Evolutionary conservation across 2,113 vertebrate genomes (phyloP).

Genomic region (Clupea harengus): DNA sequence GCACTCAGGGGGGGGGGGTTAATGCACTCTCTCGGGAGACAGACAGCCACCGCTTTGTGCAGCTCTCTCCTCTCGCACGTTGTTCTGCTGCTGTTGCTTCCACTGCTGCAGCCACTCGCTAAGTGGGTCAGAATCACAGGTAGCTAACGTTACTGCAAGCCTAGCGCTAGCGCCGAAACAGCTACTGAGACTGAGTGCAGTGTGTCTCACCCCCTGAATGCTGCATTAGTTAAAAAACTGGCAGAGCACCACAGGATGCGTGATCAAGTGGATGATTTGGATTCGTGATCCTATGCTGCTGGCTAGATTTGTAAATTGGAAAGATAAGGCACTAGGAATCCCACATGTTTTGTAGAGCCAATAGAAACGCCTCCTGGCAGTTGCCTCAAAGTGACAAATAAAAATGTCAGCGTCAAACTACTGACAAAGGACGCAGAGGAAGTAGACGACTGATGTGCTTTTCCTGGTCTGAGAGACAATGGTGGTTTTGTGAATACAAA

Average conservation of each 20-base stretch:
- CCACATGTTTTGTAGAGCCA: background rate
- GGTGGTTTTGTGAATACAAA: background rate
- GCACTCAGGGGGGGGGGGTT: background rate
- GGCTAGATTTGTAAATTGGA: background rate
- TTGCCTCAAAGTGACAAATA: background rate
- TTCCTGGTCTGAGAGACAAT: background rate
- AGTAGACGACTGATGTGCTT: background rate
- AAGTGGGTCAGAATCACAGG: slow-evolving; percentile 6
- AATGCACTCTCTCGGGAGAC: background rate
- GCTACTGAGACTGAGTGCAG: background rate
- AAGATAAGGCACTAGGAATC: background rate
- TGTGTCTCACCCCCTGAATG: background rate
- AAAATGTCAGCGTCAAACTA: background rate
- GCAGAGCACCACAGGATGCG: background rate
- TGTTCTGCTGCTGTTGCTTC: background rate
- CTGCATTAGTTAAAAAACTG: background rate
- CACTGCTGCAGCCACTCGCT: background rate
- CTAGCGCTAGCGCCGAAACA: background rate
- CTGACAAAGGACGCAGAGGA: background rate
- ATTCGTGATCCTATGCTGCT: background rate
- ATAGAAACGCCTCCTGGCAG: too few relatives aligned
- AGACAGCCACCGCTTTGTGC: background rate
- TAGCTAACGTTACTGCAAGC: background rate
- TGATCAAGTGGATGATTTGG: background rate
- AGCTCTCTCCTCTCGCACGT: background rate